Evolutionary conservation across 2,113 vertebrate species (phyloP), one percentile per base, ranked within the genome.

Genomic region (Motacilla alba): DNA sequence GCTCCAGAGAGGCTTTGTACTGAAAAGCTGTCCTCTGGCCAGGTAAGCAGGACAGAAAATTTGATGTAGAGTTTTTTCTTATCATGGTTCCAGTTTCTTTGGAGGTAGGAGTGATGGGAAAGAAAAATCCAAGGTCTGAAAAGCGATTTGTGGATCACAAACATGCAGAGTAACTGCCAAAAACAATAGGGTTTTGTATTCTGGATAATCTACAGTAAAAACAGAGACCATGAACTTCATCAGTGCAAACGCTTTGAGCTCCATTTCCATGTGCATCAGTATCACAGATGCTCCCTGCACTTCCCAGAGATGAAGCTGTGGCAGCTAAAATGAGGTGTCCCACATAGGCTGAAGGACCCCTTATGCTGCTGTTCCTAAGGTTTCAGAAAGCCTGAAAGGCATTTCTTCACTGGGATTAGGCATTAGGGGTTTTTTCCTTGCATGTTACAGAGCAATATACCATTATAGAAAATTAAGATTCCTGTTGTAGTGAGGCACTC

Each of bases 251-350:
- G 33, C 60, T 82, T 68, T 72, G 46, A 90, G 63, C 28, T 83
- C 16, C 47, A 8, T 58, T 92, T 91, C 53, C 60, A 0, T 15
- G 15, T 73, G 39, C 0, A 0, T 59, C 41, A 6, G 35, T 75
- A 27, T 75, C 81, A 39, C 19, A 84, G 59, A 46, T 31, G 50
- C 77, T 94, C 43, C 47, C 33, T 89, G 50, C 6, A 8, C 47
- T 93, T 96, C 9, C 21, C 31, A 47, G 52, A 83, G 59, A 17
- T 59, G 66, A 72, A 89, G 39, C 44, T 59, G 33, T 1, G 2
- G 56, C 35, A 70, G 30, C 47, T 89, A 8, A 75, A 94, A 91
- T 63, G 43, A 73, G 33, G 15, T 39, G 12, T 63, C 62, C 20
- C 17, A 12, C 18, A 9, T 3, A 76, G 90, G 44, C 44, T 85